Base-by-base conservation (phyloP, 2,888 invertebrate species). In the Nycteola revayana region DNA sequence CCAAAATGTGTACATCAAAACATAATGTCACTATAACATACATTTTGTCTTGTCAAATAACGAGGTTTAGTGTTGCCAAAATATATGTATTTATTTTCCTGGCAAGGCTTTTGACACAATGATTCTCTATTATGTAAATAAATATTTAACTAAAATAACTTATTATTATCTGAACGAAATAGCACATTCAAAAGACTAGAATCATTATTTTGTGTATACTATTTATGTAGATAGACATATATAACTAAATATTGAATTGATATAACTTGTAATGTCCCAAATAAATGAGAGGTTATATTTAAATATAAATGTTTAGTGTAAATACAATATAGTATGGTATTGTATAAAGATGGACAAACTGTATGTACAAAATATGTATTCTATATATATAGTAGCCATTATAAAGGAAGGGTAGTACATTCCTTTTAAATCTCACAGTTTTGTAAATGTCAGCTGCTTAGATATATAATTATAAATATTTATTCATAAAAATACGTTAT, bases 141-240 rank as follows among this genome's bases (percentile, higher is more conserved):
- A 48, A 34, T 33, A 33, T 35, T 40, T 41, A 37, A 25, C 42
- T 51, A 34, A 27, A 14, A 20, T 42, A 48, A 25, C 28, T 42
- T 45, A 50, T 36, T 28, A 55, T 37, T 37, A 44, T 41, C 39
- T 45, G 50, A 46, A 45, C 41, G 44, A 41, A 49, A 49, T 45
- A 44, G 51, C 51, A 49, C 53, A 58, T 51, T 47, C 38, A 49
- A 50, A 55, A 54, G 51, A 54, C 52, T 54, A 62, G 51, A 66
- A 63, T 51, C 55, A 60, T 72, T 77, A 76, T 78, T 79, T 80
- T 80, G 71, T 73, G 72, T 74, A 76, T 58, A 64, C 60, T 60
- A 39, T 78, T 60, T 75, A 66, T 59, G 55, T 49, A 48, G 45
- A 52, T 49, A 60, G 49, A 49, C n/a, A n/a, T 10, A 37, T 43